These are phyloP conservation scores for Sipunculus nudus DNA, from an alignment of 2,888 invertebrate species.

Conservation along the genomic window DNA sequence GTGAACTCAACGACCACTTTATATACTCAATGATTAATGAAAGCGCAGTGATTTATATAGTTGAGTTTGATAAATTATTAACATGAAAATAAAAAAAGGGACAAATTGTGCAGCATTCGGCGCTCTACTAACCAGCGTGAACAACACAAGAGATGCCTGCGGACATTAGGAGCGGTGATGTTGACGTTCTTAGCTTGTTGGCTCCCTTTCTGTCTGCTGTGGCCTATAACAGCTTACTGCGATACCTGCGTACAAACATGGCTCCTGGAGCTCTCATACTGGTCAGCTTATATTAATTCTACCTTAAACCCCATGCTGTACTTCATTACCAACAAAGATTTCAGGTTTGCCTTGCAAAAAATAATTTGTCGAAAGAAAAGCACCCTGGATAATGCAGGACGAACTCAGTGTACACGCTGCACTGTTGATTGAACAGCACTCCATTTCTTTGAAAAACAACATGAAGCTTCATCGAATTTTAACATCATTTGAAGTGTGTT, in stretches of 20 bases:
- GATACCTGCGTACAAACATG: slow-evolving; percentile 17
- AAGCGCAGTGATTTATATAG: too few species aligned
- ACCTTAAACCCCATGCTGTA: slow-evolving; percentile 29
- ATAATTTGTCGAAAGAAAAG: background rate
- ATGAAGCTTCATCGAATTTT: too few species aligned
- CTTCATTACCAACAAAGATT: slow-evolving; percentile 24
- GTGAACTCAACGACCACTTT: too few species aligned
- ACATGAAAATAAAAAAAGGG: too few species aligned
- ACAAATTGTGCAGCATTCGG: background rate
- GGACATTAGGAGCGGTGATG: slow-evolving; percentile 43
- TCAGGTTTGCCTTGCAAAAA: slow-evolving; percentile 13
- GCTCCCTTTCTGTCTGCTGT: slow-evolving; percentile 49
- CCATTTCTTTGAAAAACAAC: too few species aligned
- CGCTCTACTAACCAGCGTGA: slow-evolving; percentile 6
- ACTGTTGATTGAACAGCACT: too few species aligned
- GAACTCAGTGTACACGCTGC: too few species aligned
- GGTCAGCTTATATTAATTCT: slow-evolving; percentile 32
- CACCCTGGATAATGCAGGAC: background rate
- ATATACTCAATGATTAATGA: too few species aligned
- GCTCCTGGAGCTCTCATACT: slow-evolving; percentile 23
- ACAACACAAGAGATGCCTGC: slow-evolving; percentile 17
- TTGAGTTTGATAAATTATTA: too few species aligned
- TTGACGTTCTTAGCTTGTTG: slow-evolving; percentile 49
- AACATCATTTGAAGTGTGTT: too few species aligned
- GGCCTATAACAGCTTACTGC: slow-evolving; percentile 42